These are phyloP conservation scores for Amorpha juglandis DNA, from an alignment of 2,888 invertebrate species.

Conservation along the genomic window DNA sequence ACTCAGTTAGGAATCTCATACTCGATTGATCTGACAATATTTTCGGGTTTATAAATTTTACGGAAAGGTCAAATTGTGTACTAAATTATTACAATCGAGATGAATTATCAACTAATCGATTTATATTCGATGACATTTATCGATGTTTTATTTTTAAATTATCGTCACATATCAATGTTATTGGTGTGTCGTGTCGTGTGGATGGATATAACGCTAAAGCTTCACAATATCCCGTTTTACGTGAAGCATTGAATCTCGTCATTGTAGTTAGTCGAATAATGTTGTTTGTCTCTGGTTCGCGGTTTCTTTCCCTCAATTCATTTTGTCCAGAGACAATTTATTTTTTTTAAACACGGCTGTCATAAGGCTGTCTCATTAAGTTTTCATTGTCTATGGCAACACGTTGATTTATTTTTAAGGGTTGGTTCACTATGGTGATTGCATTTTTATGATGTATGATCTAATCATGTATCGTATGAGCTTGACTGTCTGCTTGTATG, in stretches of 20 bases:
- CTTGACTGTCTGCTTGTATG: constrained; percentile 50
- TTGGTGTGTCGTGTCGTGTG: constrained; percentile 72
- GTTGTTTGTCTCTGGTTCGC: constrained; percentile 33
- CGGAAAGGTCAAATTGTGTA: not conserved
- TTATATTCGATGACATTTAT: constrained; percentile 10
- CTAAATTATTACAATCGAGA: not conserved
- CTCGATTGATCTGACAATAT: not conserved
- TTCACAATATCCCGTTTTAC: constrained; percentile 13
- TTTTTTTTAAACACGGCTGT: constrained; percentile 44
- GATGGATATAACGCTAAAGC: constrained; percentile 51
- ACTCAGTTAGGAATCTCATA: constrained; percentile 42
- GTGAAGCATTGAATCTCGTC: constrained; percentile 22
- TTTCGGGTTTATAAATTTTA: not conserved
- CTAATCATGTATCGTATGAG: constrained; percentile 54
- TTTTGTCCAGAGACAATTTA: constrained; percentile 35
- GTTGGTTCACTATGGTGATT: constrained; percentile 46
- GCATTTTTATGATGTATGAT: constrained; percentile 58
- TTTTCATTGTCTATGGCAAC: constrained; percentile 67
- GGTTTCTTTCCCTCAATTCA: constrained; percentile 21
- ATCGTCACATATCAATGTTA: constrained; percentile 76
- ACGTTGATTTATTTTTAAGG: constrained; percentile 59
- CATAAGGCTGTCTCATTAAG: constrained; percentile 56
- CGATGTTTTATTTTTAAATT: constrained; percentile 43
- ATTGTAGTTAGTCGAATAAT: constrained; percentile 41
- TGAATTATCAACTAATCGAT: constrained; percentile 31